Conservation (phyloP, 2,797 vertebrate species). For the Odontamblyopus rebecca region DNA sequence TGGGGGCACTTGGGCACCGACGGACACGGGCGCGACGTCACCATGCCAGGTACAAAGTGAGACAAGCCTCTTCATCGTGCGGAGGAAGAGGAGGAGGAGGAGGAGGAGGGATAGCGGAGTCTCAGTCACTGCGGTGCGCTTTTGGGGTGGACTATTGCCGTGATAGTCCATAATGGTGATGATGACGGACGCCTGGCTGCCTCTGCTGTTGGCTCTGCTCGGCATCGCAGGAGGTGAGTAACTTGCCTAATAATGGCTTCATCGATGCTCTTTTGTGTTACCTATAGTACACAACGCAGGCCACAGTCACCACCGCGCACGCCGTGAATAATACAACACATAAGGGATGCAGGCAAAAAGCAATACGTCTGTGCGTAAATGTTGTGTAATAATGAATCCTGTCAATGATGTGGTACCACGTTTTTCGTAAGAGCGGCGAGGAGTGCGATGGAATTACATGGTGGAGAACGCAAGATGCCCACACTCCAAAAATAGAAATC, state of each 20-base stretch:
- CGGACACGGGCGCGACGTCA: slow-evolving; percentile 44
- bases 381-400: slow-evolving; percentile 37
- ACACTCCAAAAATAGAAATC: slow-evolving; percentile 14
- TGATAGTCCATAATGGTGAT: slow-evolving; percentile 44
- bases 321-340: background rate
- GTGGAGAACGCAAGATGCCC: slow-evolving; percentile 29
- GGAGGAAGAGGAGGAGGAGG: slow-evolving; percentile 23
- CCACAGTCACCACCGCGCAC: slow-evolving; percentile 13
- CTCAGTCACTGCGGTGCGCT: slow-evolving; percentile 49
- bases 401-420: slow-evolving; percentile 47
- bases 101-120: slow-evolving; percentile 14
- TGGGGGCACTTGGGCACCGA: slow-evolving; percentile 21
- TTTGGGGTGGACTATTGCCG: slow-evolving; percentile 50
- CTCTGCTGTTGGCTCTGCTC: slow-evolving; percentile 71
- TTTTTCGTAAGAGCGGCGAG: slow-evolving; percentile 38
- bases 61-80: slow-evolving; percentile 38
- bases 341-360: slow-evolving; percentile 6
- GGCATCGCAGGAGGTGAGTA: slow-evolving; percentile 81
- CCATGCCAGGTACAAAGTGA: slow-evolving; percentile 64
- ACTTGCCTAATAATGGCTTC: slow-evolving; percentile 44
- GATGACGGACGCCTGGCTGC: slow-evolving; percentile 65
- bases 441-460: slow-evolving; percentile 40
- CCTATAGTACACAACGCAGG: slow-evolving; percentile 16
- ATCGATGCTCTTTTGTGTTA: slow-evolving; percentile 43
- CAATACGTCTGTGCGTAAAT: slow-evolving; percentile 21